Evolutionary conservation across 2,888 invertebrate genomes (phyloP).

Genomic region (Acanthoscelides obtectus): DNA sequence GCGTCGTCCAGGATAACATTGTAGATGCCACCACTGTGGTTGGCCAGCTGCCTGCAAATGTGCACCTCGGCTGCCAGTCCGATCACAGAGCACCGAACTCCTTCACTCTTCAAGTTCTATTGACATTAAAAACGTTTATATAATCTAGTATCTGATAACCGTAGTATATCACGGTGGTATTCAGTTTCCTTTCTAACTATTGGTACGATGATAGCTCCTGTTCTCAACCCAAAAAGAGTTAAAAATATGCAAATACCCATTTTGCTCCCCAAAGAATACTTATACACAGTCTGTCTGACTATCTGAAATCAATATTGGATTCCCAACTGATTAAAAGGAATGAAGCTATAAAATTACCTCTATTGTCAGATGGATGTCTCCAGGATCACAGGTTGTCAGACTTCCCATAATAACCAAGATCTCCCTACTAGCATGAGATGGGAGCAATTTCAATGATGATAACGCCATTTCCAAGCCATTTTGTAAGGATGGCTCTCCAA

Average conservation of each 20-base stretch:
- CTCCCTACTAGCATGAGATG: conserved; percentile 93
- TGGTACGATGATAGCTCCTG: no score
- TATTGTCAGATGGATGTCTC: conserved; percentile 82
- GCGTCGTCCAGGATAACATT: conserved; percentile 80
- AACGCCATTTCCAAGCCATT: conserved; percentile 89
- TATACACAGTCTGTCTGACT: no score
- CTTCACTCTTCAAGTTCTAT: conserved; percentile 69
- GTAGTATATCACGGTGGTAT: no score
- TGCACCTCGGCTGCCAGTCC: conserved; percentile 93
- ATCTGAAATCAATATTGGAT: no score
- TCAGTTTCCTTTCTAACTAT: no score
- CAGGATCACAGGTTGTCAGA: conserved; percentile 94
- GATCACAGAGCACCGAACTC: conserved; percentile 90
- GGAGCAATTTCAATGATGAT: conserved; percentile 79
- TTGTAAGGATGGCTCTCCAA: conserved; percentile 94
- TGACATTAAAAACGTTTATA: no score
- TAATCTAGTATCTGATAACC: no score
- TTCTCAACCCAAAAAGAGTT: no score
- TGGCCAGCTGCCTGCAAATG: conserved; percentile 81
- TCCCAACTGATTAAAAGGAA: no score
- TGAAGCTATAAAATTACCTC: conserved; percentile 50
- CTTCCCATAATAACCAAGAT: conserved; percentile 88
- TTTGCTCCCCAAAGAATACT: no score
- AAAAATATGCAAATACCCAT: no score
- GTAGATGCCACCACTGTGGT: conserved; percentile 83